Evolutionary conservation across 2,888 invertebrate genomes (phyloP).

Genomic region (Dasypolia templi): DNA sequence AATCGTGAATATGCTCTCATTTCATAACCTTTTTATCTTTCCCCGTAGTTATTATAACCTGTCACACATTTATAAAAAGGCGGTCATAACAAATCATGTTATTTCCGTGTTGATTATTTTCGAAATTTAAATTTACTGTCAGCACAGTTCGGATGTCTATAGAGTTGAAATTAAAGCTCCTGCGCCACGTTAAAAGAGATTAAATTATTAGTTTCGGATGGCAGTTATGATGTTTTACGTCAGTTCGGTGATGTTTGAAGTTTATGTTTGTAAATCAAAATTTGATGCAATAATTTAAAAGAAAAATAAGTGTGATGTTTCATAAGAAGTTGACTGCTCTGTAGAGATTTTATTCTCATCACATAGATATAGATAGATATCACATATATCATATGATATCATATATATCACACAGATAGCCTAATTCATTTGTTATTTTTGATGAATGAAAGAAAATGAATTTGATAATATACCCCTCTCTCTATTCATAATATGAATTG

Average conservation of each 20-base stretch:
- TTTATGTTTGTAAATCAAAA: slow-evolving; percentile 46
- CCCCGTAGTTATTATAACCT: slow-evolving; percentile 50
- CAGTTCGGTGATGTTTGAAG: slow-evolving; percentile 38
- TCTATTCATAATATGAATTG: background rate
- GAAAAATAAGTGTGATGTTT: slow-evolving; percentile 6
- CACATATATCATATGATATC: too few species aligned
- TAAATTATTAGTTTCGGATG: slow-evolving; percentile 60
- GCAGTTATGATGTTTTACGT: slow-evolving; percentile 53
- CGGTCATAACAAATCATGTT: slow-evolving; percentile 67
- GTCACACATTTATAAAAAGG: slow-evolving; percentile 63
- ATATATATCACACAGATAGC: too few species aligned
- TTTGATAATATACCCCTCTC: background rate
- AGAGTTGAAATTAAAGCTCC: slow-evolving; percentile 43
- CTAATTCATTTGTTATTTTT: too few species aligned
- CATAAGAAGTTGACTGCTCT: background rate
- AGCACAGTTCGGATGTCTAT: slow-evolving; percentile 44
- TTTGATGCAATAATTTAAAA: slow-evolving; percentile 4
- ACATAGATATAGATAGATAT: background rate
- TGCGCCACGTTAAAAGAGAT: slow-evolving; percentile 53
- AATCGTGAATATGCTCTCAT: slow-evolving; percentile 16
- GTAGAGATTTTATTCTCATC: background rate
- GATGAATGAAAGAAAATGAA: background rate
- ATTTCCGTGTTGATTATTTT: slow-evolving; percentile 66
- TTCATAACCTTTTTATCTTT: slow-evolving; percentile 30
- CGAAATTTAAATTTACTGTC: slow-evolving; percentile 59